Conservation (phyloP, 2,888 invertebrate species). For the Drosophila kokeensis region DNA sequence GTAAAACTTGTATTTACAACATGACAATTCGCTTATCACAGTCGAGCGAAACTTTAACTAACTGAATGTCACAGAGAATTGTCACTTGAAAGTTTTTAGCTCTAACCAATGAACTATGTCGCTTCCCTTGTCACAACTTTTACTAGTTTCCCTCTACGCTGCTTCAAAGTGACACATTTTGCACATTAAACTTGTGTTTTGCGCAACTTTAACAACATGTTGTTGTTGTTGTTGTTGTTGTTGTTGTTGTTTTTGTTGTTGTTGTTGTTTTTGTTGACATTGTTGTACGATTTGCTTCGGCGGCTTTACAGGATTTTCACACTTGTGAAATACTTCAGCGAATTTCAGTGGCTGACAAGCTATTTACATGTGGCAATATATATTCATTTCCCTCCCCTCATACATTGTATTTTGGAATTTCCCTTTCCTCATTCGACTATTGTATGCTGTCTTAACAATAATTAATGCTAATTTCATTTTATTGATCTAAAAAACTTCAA, state of each 20-base stretch:
- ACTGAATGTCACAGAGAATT: slow-evolving; percentile 6
- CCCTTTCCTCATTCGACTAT: neutral
- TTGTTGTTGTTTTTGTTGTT: slow-evolving; percentile 18
- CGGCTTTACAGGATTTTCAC: slow-evolving; percentile 55
- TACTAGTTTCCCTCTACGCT: slow-evolving; percentile 23
- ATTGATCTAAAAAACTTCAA: neutral
- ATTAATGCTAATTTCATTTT: neutral
- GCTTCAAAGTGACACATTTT: slow-evolving; percentile 66
- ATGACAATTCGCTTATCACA: slow-evolving; percentile 5
- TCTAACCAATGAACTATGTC: slow-evolving; percentile 35
- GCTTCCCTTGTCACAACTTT: slow-evolving; percentile 34
- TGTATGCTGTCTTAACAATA: neutral
- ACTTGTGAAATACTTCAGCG: slow-evolving; percentile 24
- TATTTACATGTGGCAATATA: slow-evolving; percentile 37
- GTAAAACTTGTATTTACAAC: slow-evolving; percentile 33
- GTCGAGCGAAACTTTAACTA: slow-evolving; percentile 11
- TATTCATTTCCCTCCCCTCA: slow-evolving; percentile 38
- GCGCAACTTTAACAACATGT: slow-evolving; percentile 39
- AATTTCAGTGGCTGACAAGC: slow-evolving; percentile 25
- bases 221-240: neutral
- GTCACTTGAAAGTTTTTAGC: slow-evolving; percentile 29
- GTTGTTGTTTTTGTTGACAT: slow-evolving; percentile 13
- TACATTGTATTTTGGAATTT: neutral
- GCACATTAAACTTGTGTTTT: slow-evolving; percentile 50
- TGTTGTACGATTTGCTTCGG: slow-evolving; percentile 48